These are phyloP conservation scores for Myodes glareolus DNA, from an alignment of 2,113 vertebrate genomes.

Conservation along the genomic window DNA sequence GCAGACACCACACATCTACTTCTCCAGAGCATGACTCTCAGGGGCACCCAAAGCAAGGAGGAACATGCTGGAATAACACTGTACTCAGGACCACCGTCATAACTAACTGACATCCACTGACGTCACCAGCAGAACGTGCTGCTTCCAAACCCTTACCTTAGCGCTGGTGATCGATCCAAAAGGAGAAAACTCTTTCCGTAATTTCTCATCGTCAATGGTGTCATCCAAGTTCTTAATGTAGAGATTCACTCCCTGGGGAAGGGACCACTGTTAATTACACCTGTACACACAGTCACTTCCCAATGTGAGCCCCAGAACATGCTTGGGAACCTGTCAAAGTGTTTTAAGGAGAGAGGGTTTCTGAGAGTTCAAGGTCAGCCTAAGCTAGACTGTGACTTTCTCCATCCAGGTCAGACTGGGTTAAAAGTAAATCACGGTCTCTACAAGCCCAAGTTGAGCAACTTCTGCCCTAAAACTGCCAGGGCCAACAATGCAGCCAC, in stretches of 20 bases:
- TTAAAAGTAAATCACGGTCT: not conserved
- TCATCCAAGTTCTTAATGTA: constrained; percentile 99
- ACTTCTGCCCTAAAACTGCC: no score
- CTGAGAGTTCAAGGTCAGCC: no score
- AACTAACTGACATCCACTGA: not conserved
- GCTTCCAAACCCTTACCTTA: constrained; percentile 88
- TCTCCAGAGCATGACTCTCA: not conserved
- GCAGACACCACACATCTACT: not conserved
- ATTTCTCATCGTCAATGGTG: constrained; percentile 98
- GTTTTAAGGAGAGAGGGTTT: not conserved
- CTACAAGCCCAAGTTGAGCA: not conserved
- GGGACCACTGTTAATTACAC: not conserved
- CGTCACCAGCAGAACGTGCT: not conserved
- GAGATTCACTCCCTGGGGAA: constrained; percentile 95
- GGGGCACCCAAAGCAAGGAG: not conserved
- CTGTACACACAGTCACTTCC: not conserved
- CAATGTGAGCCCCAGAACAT: not conserved
- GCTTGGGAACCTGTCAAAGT: not conserved
- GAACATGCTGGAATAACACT: not conserved
- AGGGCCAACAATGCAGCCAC: no score
- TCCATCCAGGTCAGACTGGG: not conserved
- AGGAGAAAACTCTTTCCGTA: constrained; percentile 97
- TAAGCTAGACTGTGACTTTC: not conserved
- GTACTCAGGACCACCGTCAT: not conserved
- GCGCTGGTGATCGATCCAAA: constrained; percentile 99